Evolutionary conservation across 92 coral and sea anemone genomes (phyloP).

Genomic region (Palythoa caribaeorum): DNA sequence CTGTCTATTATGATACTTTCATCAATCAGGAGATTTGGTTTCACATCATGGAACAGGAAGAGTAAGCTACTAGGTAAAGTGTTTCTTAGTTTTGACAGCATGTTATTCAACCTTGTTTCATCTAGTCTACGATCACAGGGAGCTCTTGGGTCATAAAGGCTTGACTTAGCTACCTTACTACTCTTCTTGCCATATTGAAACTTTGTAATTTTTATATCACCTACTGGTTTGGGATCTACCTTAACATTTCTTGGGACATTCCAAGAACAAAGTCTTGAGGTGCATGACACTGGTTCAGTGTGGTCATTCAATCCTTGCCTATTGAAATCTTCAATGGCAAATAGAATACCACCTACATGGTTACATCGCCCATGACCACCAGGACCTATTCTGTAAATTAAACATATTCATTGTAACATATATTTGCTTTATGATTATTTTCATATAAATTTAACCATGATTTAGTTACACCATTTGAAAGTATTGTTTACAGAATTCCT

Average conservation of each 20-base stretch:
- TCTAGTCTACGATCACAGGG: constrained; percentile 56
- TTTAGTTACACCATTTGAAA: neutral
- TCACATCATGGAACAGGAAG: constrained; percentile 20
- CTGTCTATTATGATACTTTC: constrained; percentile 33
- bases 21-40: constrained; percentile 17
- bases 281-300: constrained; percentile 53
- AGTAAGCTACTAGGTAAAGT: constrained; percentile 4
- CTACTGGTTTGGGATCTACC: constrained; percentile 68
- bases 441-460: neutral
- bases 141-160: constrained; percentile 67
- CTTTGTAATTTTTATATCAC: constrained; percentile 51
- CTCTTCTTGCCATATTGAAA: constrained; percentile 56
- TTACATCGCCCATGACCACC: constrained; percentile 59
- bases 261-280: constrained; percentile 48
- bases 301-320: constrained; percentile 54
- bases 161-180: constrained; percentile 45
- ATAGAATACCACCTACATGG: constrained; percentile 62
- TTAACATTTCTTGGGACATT: constrained; percentile 59
- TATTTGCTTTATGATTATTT: constrained; percentile 8
- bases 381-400: constrained; percentile 55
- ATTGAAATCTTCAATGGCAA: constrained; percentile 63
- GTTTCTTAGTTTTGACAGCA: constrained; percentile 32
- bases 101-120: constrained; percentile 11
- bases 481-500: constrained; percentile 11
- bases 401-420: constrained; percentile 8